Evolutionary conservation across 2,888 invertebrate genomes (phyloP), one percentile per base, ranked within the genome.

Genomic region (Drosophila vallismaia): DNA sequence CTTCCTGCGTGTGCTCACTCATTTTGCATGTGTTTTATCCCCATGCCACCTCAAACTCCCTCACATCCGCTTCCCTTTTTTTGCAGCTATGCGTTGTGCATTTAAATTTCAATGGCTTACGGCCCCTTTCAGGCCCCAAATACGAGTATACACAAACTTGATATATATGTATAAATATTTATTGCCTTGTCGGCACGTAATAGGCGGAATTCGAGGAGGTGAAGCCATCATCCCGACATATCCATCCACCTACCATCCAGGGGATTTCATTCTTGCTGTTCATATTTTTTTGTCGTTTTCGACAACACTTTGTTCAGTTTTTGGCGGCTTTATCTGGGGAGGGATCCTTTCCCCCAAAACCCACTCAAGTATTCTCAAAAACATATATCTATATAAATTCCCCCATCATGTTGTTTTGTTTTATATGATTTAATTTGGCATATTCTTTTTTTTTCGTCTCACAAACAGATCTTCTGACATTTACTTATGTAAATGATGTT

Each of bases 51-150:
- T 7, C 29, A 19, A 2, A 19, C 63, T 44, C 38, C 54, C 40
- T 10, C 24, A 24, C 19, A 14, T 51, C 51, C 67, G 52, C 46
- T 64, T 74, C 68, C 62, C 59, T 73, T 77, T 66, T 66, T 76
- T 60, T 10, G 63, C 60, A 72, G 77, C 86, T 85, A 82, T 85
- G 74, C 72, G 86, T 69, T 86, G 86, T 73, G 88, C 88, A 84
- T 87, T 87, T 86, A 82, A 87, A 84, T 87, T 87, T 79, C 69
- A 71, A 69, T 82, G 79, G 64, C 79, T 77, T 68, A 50, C 60
- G 75, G 79, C 87, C 36, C 87, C 36, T 69, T 68, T 69, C 68
- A 51, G 49, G 64, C 53, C 24, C 52, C 59, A 45, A 26, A 26
- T 44, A 33, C 26, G 19, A 28, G 19, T 19, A 38, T 36, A 26